Evolutionary conservation across 2,797 vertebrate species (phyloP).

Genomic region (Corythornis leucogaster): DNA sequence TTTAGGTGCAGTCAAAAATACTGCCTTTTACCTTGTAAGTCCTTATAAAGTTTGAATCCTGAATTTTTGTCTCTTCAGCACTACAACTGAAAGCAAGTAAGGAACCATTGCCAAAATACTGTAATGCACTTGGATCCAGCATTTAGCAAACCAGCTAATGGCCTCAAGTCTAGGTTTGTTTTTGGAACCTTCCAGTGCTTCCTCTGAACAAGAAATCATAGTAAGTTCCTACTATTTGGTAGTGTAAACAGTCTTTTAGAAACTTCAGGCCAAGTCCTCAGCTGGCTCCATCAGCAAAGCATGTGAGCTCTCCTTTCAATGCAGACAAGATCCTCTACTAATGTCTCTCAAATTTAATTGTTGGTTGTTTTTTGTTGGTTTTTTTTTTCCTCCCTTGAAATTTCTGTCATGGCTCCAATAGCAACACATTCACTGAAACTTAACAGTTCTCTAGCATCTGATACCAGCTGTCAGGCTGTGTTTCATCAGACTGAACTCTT

Average conservation of each 20-base stretch:
- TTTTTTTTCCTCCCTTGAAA: slow-evolving; percentile 17
- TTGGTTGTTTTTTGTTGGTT: neutral
- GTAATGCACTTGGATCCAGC: neutral
- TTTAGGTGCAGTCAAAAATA: neutral
- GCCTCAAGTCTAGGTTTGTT: slow-evolving; percentile 8
- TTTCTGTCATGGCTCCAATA: slow-evolving; percentile 56
- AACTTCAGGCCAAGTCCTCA: neutral
- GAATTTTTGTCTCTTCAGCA: neutral
- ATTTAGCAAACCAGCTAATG: neutral
- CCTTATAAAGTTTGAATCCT: neutral
- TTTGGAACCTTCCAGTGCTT: slow-evolving; percentile 9
- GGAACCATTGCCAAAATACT: neutral
- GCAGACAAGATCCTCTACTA: neutral
- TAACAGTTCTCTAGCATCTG: slow-evolving; percentile 39
- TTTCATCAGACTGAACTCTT: slow-evolving; percentile 58
- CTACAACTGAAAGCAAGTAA: neutral
- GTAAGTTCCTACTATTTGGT: neutral
- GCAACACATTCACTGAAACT: slow-evolving; percentile 25
- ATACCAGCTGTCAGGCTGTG: slow-evolving; percentile 65
- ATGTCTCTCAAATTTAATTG: neutral
- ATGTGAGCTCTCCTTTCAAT: neutral
- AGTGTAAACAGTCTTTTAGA: slow-evolving; percentile 8
- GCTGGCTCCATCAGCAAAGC: slow-evolving; percentile 10
- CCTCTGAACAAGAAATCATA: slow-evolving; percentile 4
- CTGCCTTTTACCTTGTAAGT: neutral